Evolutionary conservation across 64 coral and sea anemone genomes (phyloP), one percentile per base, ranked within the genome.

Genomic region (Catalaphyllia jardinei): DNA sequence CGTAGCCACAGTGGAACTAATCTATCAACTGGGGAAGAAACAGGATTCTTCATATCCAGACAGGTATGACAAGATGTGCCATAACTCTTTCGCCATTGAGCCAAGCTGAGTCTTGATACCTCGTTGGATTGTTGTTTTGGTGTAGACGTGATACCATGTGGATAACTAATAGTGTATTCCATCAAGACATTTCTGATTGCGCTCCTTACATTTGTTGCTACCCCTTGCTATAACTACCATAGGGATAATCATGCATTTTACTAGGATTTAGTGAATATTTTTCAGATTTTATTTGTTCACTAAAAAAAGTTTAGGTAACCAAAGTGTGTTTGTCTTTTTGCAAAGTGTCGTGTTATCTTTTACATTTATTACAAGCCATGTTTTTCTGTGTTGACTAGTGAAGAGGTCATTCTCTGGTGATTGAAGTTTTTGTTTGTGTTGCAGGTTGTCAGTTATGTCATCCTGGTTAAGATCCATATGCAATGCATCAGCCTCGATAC

Each of bases 1-100:
- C 33, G 83, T 92, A 24, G 75, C 95, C 8, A 86, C 91, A 60
- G 88, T 96, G 59, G 90, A 96, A 80, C 95, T 99, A 19, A 72
- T 99, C 8, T 99, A 88, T 87, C 91, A 95, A 54, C 78, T 99
- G 67, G 94, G 86, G 33, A 88, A 75, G 72, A 88, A 88, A 61
- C 86, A 76, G 71, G 86, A 88, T 39, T 77, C 74, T 76, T 88
- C 74, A 49, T 88, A 88, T 38, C 54, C 76, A 76, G 51, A 88
- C 86, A 75, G 71, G 71, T 89, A 57, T 29, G 29, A 18, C 24
- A 20, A 65, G 59, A 11, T 4, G 77, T 33, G 22, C 29, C 6
- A 11, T 69, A 27, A 69, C 10, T 29, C n/a, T 24, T 24, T 19
- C 18, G 24, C 18, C 18, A 18, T 65, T 22, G 18, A 8, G 62